A percentile compares a stretch with the other conserved stretches of the same genome.
phyloP scores from a whole-genome alignment of 2,888 invertebrate genomes.

The Phorcus lineatus region DNA sequence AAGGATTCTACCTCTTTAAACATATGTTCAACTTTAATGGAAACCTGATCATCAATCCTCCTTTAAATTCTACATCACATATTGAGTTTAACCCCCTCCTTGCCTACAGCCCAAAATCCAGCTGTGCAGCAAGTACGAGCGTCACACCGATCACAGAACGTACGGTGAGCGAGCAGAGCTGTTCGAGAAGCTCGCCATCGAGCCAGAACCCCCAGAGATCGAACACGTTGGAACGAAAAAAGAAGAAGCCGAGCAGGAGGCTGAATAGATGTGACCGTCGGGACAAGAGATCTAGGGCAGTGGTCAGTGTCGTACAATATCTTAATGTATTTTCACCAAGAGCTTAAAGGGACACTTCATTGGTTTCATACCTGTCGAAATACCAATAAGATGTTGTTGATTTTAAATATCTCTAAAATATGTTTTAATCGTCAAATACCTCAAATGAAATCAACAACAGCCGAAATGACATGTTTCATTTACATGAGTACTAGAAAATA shows the following conservation, averaged over 20 bases:
- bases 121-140: conserved; percentile 75
- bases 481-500: too few relatives aligned
- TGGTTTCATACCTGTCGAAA: too few relatives aligned
- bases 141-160: conserved; percentile 73
- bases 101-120: conserved; percentile 70
- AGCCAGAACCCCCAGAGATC: conserved; percentile 48
- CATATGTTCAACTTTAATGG: too few relatives aligned
- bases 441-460: too few relatives aligned
- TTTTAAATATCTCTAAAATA: too few relatives aligned
- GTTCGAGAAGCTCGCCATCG: conserved; percentile 61
- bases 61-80: neutral
- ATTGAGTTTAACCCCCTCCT: neutral
- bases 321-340: too few relatives aligned
- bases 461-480: too few relatives aligned
- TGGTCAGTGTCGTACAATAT: neutral
- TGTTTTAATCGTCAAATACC: too few relatives aligned
- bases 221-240: conserved; percentile 17
- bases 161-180: conserved; percentile 69
- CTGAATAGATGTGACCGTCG: conserved; percentile 11
- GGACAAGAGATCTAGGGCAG: neutral
- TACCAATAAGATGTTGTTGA: too few relatives aligned
- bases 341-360: too few relatives aligned
- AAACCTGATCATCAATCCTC: too few relatives aligned
- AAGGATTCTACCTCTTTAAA: too few relatives aligned
- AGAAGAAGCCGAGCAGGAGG: conserved; percentile 12